Evolutionary conservation across 1,140 invertebrate genomes (phyloP).

Genomic region (Carposina sasakii): DNA sequence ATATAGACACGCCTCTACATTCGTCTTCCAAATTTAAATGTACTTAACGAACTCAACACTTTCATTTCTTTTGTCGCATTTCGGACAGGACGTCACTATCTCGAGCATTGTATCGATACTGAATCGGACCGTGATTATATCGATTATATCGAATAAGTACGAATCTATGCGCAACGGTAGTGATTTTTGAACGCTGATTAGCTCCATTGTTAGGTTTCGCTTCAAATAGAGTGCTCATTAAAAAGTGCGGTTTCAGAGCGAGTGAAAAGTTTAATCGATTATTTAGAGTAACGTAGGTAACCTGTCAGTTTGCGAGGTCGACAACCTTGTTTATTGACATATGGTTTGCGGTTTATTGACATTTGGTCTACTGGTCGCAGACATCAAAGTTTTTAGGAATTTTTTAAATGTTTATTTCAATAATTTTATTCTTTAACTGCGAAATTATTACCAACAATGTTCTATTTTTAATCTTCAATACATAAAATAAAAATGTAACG

Average conservation of each 20-base stretch:
- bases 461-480: too few relatives aligned
- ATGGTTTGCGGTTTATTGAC: too few relatives aligned
- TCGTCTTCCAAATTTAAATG: slow-evolving; percentile 55
- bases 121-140: slow-evolving; percentile 55
- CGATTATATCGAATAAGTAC: slow-evolving; percentile 38
- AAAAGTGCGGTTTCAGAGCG: slow-evolving; percentile 17
- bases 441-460: too few relatives aligned
- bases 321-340: too few relatives aligned
- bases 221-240: slow-evolving; percentile 50
- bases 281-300: too few relatives aligned
- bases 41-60: slow-evolving; percentile 54
- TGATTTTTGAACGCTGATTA: slow-evolving; percentile 55
- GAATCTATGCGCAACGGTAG: slow-evolving; percentile 51
- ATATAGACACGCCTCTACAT: too few relatives aligned
- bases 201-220: slow-evolving; percentile 47
- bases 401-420: too few relatives aligned
- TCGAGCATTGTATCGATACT: slow-evolving; percentile 53
- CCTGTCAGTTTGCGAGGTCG: too few relatives aligned
- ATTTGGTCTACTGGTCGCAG: too few relatives aligned
- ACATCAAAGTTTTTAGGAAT: too few relatives aligned
- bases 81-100: slow-evolving; percentile 48
- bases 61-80: slow-evolving; percentile 53
- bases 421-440: too few relatives aligned
- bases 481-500: too few relatives aligned
- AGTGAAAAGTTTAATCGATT: slow-evolving; percentile 16